Base-by-base conservation (phyloP, 2,113 vertebrate species). In the Antigone vipio region DNA sequence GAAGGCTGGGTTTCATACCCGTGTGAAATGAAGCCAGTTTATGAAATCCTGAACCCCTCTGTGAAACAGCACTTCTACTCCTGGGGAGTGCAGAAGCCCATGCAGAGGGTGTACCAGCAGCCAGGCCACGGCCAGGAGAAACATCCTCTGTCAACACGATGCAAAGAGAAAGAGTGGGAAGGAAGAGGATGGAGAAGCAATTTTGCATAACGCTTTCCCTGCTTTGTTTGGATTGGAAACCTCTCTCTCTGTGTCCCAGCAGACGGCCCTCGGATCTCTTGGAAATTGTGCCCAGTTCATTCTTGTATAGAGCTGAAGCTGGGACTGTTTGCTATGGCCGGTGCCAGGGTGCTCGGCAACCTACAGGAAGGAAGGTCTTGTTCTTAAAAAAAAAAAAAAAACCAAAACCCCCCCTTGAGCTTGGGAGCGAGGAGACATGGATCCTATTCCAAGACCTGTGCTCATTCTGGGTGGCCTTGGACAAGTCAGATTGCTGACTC, bases 211-310 rank as follows among this genome's bases (percentile, higher is more conserved):
- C 0, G 0, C 10, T 94, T 86, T 93, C 35, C 47, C 83, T 68
- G 60, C 49, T 93, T 94, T 96, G 87, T 96, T 96, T 97, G 91
- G 20, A 9, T 89, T 97, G 94, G 96, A 97, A 95, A 32, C 45
- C 32, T 87, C 50, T 62, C 64, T 72, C 80, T 49, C 66, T n/a
- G 12, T 34, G 80, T 81, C 86, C 86, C 89, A 87, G 89, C 73
- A 68, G 91, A 97, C 53, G 3, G 84, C 84, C 44, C 73, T 95
- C 5, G 6, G 73, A 75, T 88, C 1, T 0, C 76, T 77, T 84
- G 79, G 89, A 95, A 94, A 79, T 80, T 47, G 71, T 92, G 94
- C 94, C 94, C 89, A 85, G 71, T 76, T 79, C 66, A 73, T 89
- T 93, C 95, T 92, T 91, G 62, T 12, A 34, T 1, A 84, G 91